Evolutionary conservation across 2,113 vertebrate species (phyloP).

Genomic region (Lota lota): DNA sequence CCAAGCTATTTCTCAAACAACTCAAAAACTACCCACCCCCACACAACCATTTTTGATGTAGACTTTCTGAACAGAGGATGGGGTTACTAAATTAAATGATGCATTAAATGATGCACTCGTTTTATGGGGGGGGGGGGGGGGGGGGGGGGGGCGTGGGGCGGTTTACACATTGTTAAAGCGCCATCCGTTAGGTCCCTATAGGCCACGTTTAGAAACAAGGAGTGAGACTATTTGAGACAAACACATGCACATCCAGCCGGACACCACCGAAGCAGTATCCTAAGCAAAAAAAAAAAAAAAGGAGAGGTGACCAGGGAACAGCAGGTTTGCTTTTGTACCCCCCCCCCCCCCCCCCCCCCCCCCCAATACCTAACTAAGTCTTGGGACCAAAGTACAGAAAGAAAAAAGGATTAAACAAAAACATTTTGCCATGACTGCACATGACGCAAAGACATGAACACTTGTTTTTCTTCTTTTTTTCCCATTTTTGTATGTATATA

Average conservation of each 20-base stretch:
- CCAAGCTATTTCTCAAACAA: constrained; percentile 54
- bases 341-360: constrained; percentile 20
- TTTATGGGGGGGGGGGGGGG: no score
- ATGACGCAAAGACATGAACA: constrained; percentile 72
- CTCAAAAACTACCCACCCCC: constrained; percentile 41
- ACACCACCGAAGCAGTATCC: constrained; percentile 81
- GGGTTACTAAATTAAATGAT: constrained; percentile 48
- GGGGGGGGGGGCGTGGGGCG: no score
- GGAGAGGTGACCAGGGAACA: constrained; percentile 69
- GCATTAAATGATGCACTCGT: constrained; percentile 67
- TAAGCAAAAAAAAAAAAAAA: constrained; percentile 73
- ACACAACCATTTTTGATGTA: constrained; percentile 23
- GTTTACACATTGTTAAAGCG: constrained; percentile 58
- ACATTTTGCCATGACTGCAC: constrained; percentile 76
- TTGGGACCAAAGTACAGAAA: constrained; percentile 80
- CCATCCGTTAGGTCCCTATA: constrained; percentile 65
- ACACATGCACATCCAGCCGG: constrained; percentile 93
- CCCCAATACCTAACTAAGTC: constrained; percentile 77
- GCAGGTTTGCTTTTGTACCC: constrained; percentile 51
- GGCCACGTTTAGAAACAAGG: constrained; percentile 75
- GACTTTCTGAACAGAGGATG: constrained; percentile 78
- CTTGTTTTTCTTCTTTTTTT: constrained; percentile 54
- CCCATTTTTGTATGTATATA: constrained; percentile 38
- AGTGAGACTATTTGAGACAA: constrained; percentile 81
- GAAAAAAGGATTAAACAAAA: constrained; percentile 79